Evolutionary conservation across 1,140 invertebrate species (phyloP).

Genomic region (Drosophila trapezifrons): DNA sequence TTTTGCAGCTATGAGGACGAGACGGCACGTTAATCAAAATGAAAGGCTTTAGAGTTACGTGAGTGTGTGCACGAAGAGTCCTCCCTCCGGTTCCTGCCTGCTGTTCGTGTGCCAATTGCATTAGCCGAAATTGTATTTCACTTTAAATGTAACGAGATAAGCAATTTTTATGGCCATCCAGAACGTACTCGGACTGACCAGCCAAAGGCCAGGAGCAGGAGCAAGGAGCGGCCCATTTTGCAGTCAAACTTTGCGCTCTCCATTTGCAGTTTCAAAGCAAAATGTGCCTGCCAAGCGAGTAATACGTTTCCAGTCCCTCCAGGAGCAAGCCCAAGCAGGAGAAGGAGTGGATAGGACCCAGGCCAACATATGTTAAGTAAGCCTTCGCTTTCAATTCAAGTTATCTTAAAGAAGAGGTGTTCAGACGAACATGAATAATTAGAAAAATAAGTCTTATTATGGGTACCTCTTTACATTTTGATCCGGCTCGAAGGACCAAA

Average conservation of each 20-base stretch:
- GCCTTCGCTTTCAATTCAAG: too few species aligned
- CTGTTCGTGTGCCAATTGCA: conserved; percentile 70
- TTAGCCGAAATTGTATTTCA: conserved; percentile 78
- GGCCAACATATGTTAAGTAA: neutral
- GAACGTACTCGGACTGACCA: conserved; percentile 1
- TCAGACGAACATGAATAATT: too few species aligned
- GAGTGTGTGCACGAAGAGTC: conserved; percentile 19
- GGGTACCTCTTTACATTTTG: too few species aligned
- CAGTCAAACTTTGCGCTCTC: conserved; percentile 47
- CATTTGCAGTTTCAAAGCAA: conserved; percentile 51
- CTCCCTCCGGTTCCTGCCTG: neutral
- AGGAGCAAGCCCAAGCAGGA: neutral
- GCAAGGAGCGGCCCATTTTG: conserved; percentile 18
- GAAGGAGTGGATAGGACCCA: neutral
- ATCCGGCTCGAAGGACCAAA: too few species aligned
- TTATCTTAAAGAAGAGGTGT: too few species aligned
- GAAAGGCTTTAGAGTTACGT: conserved; percentile 47
- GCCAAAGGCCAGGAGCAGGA: neutral
- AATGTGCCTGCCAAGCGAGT: conserved; percentile 54
- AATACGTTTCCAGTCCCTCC: conserved; percentile 32
- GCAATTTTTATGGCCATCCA: conserved; percentile 60
- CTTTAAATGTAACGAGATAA: conserved; percentile 72
- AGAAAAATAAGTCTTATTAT: too few species aligned
- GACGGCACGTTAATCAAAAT: conserved; percentile 49
- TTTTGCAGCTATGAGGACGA: conserved; percentile 25